phyloP scores from a whole-genome alignment of 53 echinoderm and acorn worm genomes.

The Actinopyga echinites region DNA sequence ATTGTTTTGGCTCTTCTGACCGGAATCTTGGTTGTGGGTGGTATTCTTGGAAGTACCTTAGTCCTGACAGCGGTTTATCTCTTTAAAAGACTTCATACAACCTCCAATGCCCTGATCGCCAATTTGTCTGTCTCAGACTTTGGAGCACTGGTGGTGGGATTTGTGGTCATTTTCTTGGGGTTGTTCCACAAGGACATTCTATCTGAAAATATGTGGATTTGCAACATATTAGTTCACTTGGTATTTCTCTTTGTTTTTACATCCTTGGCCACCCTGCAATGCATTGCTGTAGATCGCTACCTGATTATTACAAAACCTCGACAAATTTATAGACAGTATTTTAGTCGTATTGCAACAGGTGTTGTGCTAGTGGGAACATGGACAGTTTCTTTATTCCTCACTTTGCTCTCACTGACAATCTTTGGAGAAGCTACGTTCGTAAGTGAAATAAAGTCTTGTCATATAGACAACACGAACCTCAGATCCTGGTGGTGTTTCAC shows the following conservation, averaged over 20 bases:
- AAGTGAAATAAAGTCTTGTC: not conserved
- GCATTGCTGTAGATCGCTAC: constrained; percentile 35
- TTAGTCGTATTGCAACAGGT: not conserved
- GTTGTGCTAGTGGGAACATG: constrained; percentile 1
- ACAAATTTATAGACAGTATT: not conserved
- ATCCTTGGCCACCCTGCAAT: constrained; percentile 20
- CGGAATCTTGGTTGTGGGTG: not conserved
- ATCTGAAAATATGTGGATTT: not conserved
- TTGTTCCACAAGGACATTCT: not conserved
- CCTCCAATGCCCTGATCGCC: constrained; percentile 41
- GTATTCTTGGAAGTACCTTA: not conserved
- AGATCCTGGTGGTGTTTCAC: constrained; percentile 34
- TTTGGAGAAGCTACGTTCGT: not conserved
- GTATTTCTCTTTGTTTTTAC: constrained; percentile 28
- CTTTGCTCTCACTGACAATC: not conserved
- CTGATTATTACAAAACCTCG: constrained; percentile 30
- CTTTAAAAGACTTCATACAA: constrained; percentile 22
- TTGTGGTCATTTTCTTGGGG: not conserved
- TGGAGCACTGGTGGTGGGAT: constrained; percentile 1
- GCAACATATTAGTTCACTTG: not conserved
- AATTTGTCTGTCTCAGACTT: constrained; percentile 30
- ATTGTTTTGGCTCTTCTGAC: not conserved
- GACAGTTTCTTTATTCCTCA: not conserved
- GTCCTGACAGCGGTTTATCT: constrained; percentile 1
- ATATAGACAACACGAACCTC: not conserved